Conservation (phyloP, 2,888 invertebrate species). For the Napeogenes sylphis region DNA sequence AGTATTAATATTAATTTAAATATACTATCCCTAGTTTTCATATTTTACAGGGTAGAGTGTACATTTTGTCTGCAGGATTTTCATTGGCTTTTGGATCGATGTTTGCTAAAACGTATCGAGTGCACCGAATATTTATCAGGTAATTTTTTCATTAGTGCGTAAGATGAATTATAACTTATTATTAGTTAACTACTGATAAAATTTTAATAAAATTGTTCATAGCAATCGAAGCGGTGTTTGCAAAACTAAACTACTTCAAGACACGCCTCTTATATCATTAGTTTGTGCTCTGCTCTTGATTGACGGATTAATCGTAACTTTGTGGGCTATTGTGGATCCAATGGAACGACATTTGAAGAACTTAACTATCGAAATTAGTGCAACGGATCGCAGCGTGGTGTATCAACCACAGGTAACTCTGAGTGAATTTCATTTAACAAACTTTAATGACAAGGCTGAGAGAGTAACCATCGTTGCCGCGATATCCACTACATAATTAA, state of each 20-base stretch:
- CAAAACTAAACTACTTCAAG: conserved; percentile 93
- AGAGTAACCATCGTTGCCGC: too few species aligned
- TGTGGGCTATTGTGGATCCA: conserved; percentile 92
- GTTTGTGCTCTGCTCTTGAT: conserved; percentile 89
- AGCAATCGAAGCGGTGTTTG: conserved; percentile 88
- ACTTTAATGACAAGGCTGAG: background rate
- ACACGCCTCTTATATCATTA: conserved; percentile 90
- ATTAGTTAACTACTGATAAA: too few species aligned
- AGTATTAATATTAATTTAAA: too few species aligned
- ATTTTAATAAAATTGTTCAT: conserved; percentile 11
- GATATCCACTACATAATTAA: too few species aligned
- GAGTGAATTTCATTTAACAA: background rate
- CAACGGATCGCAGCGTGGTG: conserved; percentile 86
- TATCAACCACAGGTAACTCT: conserved; percentile 86
- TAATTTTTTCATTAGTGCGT: conserved; percentile 31
- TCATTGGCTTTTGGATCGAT: conserved; percentile 95
- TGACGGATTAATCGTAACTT: conserved; percentile 88
- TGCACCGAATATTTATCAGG: conserved; percentile 92
- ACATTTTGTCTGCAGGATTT: conserved; percentile 92
- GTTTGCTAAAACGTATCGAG: conserved; percentile 95
- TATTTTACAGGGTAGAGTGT: conserved; percentile 86
- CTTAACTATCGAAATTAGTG: conserved; percentile 87
- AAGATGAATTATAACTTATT: too few species aligned
- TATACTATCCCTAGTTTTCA: conserved; percentile 9
- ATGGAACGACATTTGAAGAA: conserved; percentile 91